These are phyloP conservation scores for Hydrochoerus hydrochaeris DNA, from an alignment of 2,113 vertebrate species.

Conservation along the genomic window DNA sequence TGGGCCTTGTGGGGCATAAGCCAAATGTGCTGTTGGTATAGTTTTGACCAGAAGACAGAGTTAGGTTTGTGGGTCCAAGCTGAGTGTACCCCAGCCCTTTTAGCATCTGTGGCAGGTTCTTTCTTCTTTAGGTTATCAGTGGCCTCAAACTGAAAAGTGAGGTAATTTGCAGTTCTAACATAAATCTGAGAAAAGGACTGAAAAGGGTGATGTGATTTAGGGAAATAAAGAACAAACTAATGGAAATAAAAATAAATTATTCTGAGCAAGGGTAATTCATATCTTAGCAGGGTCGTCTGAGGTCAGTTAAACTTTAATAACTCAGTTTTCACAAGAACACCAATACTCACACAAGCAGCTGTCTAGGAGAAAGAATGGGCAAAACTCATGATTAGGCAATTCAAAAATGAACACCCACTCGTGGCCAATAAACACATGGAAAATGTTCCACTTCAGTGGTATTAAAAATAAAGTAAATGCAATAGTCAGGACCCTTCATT, in stretches of 20 bases:
- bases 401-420: background rate
- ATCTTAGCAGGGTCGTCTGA: conserved; percentile 60
- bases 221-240: conserved; percentile 30
- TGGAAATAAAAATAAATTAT: conserved; percentile 41
- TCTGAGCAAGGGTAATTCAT: conserved; percentile 57
- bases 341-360: conserved; percentile 37
- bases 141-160: background rate
- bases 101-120: background rate
- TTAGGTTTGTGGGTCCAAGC: background rate
- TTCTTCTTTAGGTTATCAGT: background rate
- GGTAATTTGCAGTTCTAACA: conserved; percentile 19
- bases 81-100: too few species aligned
- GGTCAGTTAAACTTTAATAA: conserved; percentile 71
- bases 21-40: background rate
- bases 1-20: background rate
- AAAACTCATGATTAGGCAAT: conserved; percentile 7
- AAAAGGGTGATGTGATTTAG: background rate
- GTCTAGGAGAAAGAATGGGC: conserved; percentile 12
- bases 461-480: conserved; percentile 38
- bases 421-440: conserved; percentile 24
- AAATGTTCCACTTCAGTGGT: background rate
- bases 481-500: background rate
- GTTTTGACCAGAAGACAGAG: background rate
- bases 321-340: conserved; percentile 51
- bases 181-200: background rate